Percentiles rank a stretch among this genome's conserved stretches.
Conservation (phyloP, 92 coral and sea anemone genomes). For the Chrysogorgia sp. region DNA sequence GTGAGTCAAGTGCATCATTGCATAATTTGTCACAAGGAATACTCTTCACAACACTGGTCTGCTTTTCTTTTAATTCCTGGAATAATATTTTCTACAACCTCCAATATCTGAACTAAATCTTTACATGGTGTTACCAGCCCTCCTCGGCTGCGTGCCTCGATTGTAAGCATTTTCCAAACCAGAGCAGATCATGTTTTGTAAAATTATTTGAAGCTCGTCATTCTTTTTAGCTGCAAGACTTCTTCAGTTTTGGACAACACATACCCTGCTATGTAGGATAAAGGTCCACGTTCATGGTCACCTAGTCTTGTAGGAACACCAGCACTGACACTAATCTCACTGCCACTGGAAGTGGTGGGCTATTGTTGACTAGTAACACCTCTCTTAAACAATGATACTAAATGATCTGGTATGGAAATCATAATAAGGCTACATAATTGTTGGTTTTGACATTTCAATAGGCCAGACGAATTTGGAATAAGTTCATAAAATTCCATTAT, state of each 20-base stretch:
- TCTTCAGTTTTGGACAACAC: not conserved
- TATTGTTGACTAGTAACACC: not conserved
- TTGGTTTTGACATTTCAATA: conserved; percentile 2
- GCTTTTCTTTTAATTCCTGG: not conserved
- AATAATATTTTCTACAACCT: conserved; percentile 6
- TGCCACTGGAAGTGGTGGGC: conserved; percentile 29
- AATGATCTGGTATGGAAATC: conserved; percentile 12
- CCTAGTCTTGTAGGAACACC: conserved; percentile 6
- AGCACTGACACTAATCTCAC: not conserved
- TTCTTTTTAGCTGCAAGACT: not conserved
- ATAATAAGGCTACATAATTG: conserved; percentile 15
- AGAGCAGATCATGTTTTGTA: conserved; percentile 10
- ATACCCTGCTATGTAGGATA: conserved; percentile 16
- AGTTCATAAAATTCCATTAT: not conserved
- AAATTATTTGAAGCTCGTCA: conserved; percentile 6
- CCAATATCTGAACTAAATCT: not conserved
- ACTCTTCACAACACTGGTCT: conserved; percentile 22
- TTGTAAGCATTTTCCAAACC: conserved; percentile 18
- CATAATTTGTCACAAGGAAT: conserved; percentile 11
- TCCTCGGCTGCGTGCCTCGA: conserved; percentile 24
- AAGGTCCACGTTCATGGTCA: conserved; percentile 24
- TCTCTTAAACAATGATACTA: conserved; percentile 8
- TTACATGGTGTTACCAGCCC: conserved; percentile 7
- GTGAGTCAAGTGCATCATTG: conserved; percentile 27
- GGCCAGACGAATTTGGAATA: conserved; percentile 1